Evolutionary conservation across 2,113 vertebrate genomes (phyloP), one percentile per base, ranked within the genome.

Genomic region (Spea multiplicata): DNA sequence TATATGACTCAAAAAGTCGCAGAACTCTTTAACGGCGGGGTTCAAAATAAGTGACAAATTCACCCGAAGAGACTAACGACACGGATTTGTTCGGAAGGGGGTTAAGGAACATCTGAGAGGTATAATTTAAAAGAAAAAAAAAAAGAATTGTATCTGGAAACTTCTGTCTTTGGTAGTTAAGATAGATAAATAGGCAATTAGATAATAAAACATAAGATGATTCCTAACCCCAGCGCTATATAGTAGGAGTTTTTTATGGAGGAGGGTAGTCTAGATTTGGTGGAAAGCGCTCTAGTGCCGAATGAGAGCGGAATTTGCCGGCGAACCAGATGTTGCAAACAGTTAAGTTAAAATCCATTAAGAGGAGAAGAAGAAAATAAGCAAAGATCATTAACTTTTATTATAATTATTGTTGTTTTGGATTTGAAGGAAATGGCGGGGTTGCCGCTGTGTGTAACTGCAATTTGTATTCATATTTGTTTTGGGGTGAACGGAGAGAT

Each of bases 381-480:
- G 65, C 78, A 80, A 74, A 80, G 78, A 74, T 80, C 78, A 80
- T 80, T 80, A 80, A 80, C 71, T 80, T 80, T 80, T 80, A 80
- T 74, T 80, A 80, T 74, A 71, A 80, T 80, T 74, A 80, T 80
- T 73, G 77, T 73, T 80, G 70, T 80, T 73, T 80, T 73, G 77
- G 70, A 68, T 74, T 68, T 74, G 74, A 74, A 71, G 64, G 52
- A 49, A 80, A 74, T 73, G 46, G 62, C 50, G 78, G 78, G 71
- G 61, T 73, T 74, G 78, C 78, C 48, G 78, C 78, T 80, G 78
- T 74, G 78, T 48, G 53, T 64, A 74, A 80, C 71, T 80, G 71
- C 78, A 65, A 66, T 74, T 80, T 80, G 71, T 68, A 68, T 80
- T 74, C 78, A 80, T 80, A 80, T 80, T 73, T 74, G 64, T 67